These are phyloP conservation scores for Cirrhinus molitorella DNA, from an alignment of 2,797 vertebrate genomes.

Conservation along the genomic window DNA sequence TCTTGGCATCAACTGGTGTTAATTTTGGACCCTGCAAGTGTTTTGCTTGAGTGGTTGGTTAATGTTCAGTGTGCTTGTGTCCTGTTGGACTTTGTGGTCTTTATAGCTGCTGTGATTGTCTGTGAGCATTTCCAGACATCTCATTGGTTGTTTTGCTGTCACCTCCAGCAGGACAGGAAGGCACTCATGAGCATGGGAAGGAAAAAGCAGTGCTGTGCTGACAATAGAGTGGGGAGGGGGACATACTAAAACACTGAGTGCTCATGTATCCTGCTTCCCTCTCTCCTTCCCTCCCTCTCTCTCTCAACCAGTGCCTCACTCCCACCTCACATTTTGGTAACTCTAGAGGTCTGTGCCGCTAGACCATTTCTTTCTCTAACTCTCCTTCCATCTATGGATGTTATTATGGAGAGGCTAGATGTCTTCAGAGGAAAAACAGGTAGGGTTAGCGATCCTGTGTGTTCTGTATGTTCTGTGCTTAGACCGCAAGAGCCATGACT, in stretches of 20 bases:
- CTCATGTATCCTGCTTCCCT: constrained; percentile 61
- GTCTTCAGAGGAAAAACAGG: constrained; percentile 64
- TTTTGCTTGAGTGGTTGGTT: constrained; percentile 28
- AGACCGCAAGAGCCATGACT: constrained; percentile 5
- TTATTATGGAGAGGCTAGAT: constrained; percentile 59
- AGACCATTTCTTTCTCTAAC: constrained; percentile 20
- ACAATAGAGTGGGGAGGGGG: constrained; percentile 58
- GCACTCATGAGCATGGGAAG: constrained; percentile 49
- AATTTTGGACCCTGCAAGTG: neutral
- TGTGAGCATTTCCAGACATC: constrained; percentile 23
- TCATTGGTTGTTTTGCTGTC: constrained; percentile 51
- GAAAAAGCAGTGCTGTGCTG: constrained; percentile 54
- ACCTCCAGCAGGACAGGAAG: constrained; percentile 54
- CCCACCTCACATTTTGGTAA: constrained; percentile 47
- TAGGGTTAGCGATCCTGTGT: constrained; percentile 48
- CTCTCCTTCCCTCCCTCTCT: constrained; percentile 33
- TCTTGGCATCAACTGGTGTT: neutral
- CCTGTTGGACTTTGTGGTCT: constrained; percentile 12
- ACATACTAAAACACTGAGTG: constrained; percentile 45
- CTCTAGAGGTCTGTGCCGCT: constrained; percentile 31
- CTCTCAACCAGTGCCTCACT: constrained; percentile 28
- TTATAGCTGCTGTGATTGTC: constrained; percentile 11
- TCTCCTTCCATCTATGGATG: constrained; percentile 33
- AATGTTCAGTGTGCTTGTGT: constrained; percentile 23
- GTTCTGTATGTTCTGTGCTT: constrained; percentile 15